phyloP scores from a whole-genome alignment of 2,888 invertebrate genomes.

The Sphaerophoria rueppellii region DNA sequence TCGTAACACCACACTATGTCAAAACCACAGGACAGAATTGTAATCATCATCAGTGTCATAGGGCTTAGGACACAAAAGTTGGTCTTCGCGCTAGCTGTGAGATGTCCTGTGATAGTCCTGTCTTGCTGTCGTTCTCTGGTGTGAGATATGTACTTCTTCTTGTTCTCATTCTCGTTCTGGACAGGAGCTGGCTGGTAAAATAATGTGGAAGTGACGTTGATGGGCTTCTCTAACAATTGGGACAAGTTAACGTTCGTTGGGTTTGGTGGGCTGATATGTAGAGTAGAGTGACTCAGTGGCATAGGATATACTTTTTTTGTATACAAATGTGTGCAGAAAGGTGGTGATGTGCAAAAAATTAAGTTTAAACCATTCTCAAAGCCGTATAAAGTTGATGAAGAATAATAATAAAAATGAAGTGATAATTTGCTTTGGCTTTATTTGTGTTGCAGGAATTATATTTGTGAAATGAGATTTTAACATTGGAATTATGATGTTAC shows the following conservation, averaged over 20 bases:
- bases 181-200: neutral
- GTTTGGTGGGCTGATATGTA: too few relatives aligned
- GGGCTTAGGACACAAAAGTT: conserved; percentile 55
- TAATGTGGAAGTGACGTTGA: conserved; percentile 37
- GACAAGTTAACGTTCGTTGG: too few relatives aligned
- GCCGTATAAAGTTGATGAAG: conserved; percentile 8
- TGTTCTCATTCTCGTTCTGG: neutral
- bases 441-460: neutral
- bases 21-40: conserved; percentile 56
- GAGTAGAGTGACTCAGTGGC: conserved; percentile 1
- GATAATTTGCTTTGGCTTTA: neutral
- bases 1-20: conserved; percentile 27
- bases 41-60: conserved; percentile 66
- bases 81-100: neutral
- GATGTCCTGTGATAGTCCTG: neutral
- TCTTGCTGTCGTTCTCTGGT: conserved; percentile 7
- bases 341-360: conserved; percentile 29
- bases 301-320: neutral
- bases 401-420: neutral
- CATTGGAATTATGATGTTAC: neutral
- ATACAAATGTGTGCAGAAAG: conserved; percentile 19
- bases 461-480: neutral
- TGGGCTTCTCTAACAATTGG: conserved; percentile 7
- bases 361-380: neutral
- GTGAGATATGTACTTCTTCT: conserved; percentile 2